Evolutionary conservation across 37 sponge, comb jelly and placozoan species (phyloP).

Genomic region (Haliclona indistincta): DNA sequence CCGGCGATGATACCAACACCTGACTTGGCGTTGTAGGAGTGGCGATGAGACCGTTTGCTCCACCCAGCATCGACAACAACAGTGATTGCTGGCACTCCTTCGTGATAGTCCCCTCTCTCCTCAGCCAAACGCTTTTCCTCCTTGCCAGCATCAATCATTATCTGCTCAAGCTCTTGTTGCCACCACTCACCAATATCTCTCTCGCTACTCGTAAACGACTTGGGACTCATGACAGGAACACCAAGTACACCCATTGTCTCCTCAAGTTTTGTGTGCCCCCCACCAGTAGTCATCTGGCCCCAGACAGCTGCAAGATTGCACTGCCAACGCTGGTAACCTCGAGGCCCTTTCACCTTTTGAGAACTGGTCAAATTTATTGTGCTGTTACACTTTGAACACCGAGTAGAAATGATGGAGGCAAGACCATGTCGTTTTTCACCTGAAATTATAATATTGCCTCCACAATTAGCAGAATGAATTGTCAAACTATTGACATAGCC

Average conservation of each 20-base stretch:
- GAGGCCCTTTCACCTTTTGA: no score
- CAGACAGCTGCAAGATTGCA: slow-evolving; percentile 50
- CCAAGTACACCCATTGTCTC: slow-evolving; percentile 19
- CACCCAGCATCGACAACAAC: slow-evolving; percentile 3
- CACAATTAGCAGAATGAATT: no score
- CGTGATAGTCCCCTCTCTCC: background rate
- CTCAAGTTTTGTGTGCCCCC: slow-evolving; percentile 25
- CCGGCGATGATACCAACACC: slow-evolving; percentile 5
- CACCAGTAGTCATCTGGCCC: slow-evolving; percentile 60
- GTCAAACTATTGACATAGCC: no score
- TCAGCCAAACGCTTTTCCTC: slow-evolving; percentile 2
- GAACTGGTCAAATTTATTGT: no score
- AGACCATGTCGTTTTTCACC: no score
- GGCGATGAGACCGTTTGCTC: background rate
- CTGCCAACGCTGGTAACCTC: slow-evolving; percentile 30
- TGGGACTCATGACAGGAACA: slow-evolving; percentile 41
- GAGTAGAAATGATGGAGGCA: no score
- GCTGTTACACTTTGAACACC: no score
- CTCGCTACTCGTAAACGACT: slow-evolving; percentile 28
- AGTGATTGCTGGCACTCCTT: slow-evolving; percentile 4
- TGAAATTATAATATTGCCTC: no score
- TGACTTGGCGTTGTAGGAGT: slow-evolving; percentile 14
- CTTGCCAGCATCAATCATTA: slow-evolving; percentile 12
- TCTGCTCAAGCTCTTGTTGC: background rate
- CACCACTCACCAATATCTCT: slow-evolving; percentile 21